These are phyloP conservation scores for Danio rerio DNA, from an alignment of 2,113 vertebrate species.

Conservation along the genomic window DNA sequence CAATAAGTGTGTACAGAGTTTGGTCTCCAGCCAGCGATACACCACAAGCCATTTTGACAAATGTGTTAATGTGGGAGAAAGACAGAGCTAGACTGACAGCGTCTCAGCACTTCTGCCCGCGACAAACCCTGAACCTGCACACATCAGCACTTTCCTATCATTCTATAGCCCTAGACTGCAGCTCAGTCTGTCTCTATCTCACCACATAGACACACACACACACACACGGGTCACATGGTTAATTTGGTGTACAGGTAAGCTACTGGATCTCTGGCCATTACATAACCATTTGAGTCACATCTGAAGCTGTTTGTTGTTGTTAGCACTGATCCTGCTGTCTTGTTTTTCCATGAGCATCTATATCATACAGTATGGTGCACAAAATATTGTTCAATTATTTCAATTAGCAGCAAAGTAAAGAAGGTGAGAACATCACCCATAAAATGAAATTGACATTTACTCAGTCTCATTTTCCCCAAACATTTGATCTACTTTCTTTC, in stretches of 20 bases:
- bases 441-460: no score
- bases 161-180: constrained; percentile 13
- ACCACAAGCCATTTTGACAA: neutral
- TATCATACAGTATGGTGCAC: no score
- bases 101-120: constrained; percentile 42
- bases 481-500: no score
- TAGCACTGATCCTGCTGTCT: neutral
- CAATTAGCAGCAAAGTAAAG: no score
- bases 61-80: neutral
- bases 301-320: constrained; percentile 15
- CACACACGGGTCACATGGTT: constrained; percentile 13
- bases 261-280: constrained; percentile 37
- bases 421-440: no score
- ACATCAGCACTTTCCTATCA: constrained; percentile 46
- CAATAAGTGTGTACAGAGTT: neutral
- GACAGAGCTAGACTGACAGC: neutral
- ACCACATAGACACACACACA: neutral
- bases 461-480: no score
- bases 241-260: constrained; percentile 20
- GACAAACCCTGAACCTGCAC: constrained; percentile 18
- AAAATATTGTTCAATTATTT: no score
- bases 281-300: constrained; percentile 40
- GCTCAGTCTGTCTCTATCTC: neutral
- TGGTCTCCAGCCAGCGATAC: neutral
- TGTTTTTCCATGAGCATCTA: no score